These are phyloP conservation scores for Caenorhabditis imperialis DNA, from an alignment of 2,888 invertebrate genomes.

Conservation along the genomic window DNA sequence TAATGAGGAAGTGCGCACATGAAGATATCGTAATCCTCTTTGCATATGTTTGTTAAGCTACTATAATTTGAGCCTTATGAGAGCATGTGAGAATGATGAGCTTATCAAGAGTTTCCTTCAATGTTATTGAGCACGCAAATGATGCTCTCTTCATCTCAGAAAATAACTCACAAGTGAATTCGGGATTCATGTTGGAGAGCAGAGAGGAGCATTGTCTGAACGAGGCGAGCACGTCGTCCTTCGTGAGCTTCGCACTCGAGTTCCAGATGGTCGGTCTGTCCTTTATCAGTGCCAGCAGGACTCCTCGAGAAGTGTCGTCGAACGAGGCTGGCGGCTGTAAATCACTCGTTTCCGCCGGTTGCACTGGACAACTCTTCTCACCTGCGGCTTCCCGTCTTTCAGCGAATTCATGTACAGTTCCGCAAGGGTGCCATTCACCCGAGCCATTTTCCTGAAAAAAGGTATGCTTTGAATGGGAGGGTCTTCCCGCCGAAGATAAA, in stretches of 20 bases:
- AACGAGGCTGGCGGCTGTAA: constrained; percentile 49
- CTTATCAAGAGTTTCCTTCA: too few relatives aligned
- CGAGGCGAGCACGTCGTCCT: constrained; percentile 34
- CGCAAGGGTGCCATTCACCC: background rate
- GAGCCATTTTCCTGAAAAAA: constrained; percentile 20
- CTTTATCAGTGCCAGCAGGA: constrained; percentile 52
- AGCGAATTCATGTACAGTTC: constrained; percentile 12
- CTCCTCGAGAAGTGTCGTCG: constrained; percentile 49
- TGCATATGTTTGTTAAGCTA: too few relatives aligned
- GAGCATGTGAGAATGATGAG: too few relatives aligned
- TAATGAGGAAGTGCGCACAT: too few relatives aligned
- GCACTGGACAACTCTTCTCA: background rate
- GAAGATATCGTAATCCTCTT: too few relatives aligned
- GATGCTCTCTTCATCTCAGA: too few relatives aligned
- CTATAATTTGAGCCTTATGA: too few relatives aligned
- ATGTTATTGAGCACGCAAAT: too few relatives aligned
- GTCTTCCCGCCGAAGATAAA: constrained; percentile 18
- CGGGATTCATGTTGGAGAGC: constrained; percentile 80
- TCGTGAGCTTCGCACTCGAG: constrained; percentile 16
- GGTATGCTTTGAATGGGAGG: too few relatives aligned
- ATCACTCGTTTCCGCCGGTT: background rate
- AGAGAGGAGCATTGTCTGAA: constrained; percentile 12
- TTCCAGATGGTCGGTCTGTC: constrained; percentile 49
- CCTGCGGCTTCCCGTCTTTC: constrained; percentile 22
- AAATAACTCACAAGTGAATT: constrained; percentile 91